These are phyloP conservation scores for Onthophagus sagittarius DNA, from an alignment of 2,888 invertebrate genomes.

Conservation along the genomic window DNA sequence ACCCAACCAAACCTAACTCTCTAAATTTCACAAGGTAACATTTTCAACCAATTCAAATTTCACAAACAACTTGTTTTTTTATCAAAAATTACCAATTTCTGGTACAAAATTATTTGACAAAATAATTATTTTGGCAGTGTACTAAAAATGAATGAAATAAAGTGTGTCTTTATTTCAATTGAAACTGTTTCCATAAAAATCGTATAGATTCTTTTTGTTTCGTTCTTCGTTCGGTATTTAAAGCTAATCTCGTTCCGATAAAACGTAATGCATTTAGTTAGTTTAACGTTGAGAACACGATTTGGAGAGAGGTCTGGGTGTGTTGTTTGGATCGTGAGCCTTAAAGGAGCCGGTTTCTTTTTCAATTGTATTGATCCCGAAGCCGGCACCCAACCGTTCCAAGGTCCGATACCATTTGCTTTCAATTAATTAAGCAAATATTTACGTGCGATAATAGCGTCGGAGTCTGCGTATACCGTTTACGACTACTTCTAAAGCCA, in stretches of 20 bases:
- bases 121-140: no score
- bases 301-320: not conserved
- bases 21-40: no score
- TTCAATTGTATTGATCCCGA: not conserved
- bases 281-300: not conserved
- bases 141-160: no score
- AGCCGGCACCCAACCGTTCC: not conserved
- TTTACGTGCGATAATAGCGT: conserved; percentile 6
- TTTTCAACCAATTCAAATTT: no score
- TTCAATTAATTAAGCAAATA: conserved; percentile 13
- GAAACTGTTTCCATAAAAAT: not conserved
- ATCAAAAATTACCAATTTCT: no score
- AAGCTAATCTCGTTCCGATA: conserved; percentile 5
- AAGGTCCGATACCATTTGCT: not conserved
- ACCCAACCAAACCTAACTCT: not conserved
- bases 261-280: conserved; percentile 4
- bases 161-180: not conserved
- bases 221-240: not conserved
- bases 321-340: not conserved
- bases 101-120: no score
- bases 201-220: not conserved
- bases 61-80: no score
- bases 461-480: not conserved
- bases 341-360: conserved; percentile 1
- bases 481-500: not conserved